Evolutionary conservation across 2,888 invertebrate species (phyloP).

Genomic region (Falcaria lacertinaria): DNA sequence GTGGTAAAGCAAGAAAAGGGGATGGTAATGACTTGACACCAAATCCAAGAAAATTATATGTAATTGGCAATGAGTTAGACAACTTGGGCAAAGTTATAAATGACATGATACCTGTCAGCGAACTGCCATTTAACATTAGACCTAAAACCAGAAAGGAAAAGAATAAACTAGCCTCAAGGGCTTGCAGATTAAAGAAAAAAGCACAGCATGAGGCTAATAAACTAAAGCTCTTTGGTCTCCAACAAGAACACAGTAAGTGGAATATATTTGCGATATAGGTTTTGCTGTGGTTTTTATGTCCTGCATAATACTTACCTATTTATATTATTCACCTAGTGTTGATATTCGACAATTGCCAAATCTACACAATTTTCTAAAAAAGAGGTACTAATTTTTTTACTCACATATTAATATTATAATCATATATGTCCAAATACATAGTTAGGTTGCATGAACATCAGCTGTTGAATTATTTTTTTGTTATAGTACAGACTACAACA

Average conservation of each 20-base stretch:
- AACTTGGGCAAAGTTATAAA: constrained; percentile 94
- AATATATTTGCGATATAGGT: no score
- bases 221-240: constrained; percentile 95
- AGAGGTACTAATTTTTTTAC: no score
- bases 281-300: no score
- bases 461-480: no score
- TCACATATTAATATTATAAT: no score
- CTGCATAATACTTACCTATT: no score
- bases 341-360: no score
- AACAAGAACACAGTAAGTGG: constrained; percentile 95
- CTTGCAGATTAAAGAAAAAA: constrained; percentile 98
- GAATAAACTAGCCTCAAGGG: constrained; percentile 97
- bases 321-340: no score
- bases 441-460: no score
- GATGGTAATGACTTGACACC: constrained; percentile 99
- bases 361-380: no score
- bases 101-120: constrained; percentile 97
- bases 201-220: constrained; percentile 99
- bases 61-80: constrained; percentile 95
- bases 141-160: constrained; percentile 98
- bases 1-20: constrained; percentile 95
- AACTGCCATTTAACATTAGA: constrained; percentile 92
- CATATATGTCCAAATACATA: no score
- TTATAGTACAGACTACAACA: no score
- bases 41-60: constrained; percentile 93